These are phyloP conservation scores for Aeoliscus strigatus DNA, from an alignment of 2,797 vertebrate species.

Conservation along the genomic window DNA sequence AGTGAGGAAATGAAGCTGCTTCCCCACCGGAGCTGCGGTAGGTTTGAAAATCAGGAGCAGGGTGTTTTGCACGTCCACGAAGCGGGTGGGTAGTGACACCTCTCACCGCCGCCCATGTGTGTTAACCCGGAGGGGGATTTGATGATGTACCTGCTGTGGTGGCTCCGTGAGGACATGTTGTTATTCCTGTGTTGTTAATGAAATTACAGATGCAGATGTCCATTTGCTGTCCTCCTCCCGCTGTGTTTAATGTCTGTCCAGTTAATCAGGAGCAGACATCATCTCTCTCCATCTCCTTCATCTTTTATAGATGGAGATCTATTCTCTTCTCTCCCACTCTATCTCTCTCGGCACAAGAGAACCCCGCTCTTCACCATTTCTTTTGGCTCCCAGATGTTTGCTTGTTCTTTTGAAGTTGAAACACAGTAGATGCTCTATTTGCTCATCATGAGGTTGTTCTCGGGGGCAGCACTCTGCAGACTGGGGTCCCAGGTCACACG, in stretches of 20 bases:
- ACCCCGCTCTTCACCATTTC: slow-evolving; percentile 44
- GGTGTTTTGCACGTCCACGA: slow-evolving; percentile 30
- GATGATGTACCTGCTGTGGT: slow-evolving; percentile 2
- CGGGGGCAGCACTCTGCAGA: slow-evolving; percentile 16
- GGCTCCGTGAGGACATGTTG: slow-evolving; percentile 11
- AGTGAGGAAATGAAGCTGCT: slow-evolving; percentile 49
- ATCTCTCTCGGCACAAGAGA: slow-evolving; percentile 39
- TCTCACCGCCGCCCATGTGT: slow-evolving; percentile 35
- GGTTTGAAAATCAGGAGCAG: slow-evolving; percentile 57
- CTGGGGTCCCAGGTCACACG: slow-evolving; percentile 48
- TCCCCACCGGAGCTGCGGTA: slow-evolving; percentile 54
- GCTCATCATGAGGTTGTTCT: slow-evolving; percentile 45
- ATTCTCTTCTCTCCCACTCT: slow-evolving; percentile 40
- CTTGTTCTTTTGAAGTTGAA: slow-evolving; percentile 62
- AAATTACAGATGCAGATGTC: slow-evolving; percentile 36
- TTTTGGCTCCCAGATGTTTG: slow-evolving; percentile 69
- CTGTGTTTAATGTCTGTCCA: slow-evolving; percentile 44
- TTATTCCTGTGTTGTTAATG: slow-evolving; percentile 26
- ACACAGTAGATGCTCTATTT: slow-evolving; percentile 34
- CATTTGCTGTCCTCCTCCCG: slow-evolving; percentile 39
- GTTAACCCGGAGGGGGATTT: slow-evolving; percentile 14
- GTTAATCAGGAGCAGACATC: slow-evolving; percentile 69
- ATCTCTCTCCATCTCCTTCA: slow-evolving; percentile 42
- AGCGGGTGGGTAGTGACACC: slow-evolving; percentile 52
- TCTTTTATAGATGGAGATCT: slow-evolving; percentile 52